Evolutionary conservation across 2,113 vertebrate species (phyloP).

Genomic region (Porphyrio hochstetteri): DNA sequence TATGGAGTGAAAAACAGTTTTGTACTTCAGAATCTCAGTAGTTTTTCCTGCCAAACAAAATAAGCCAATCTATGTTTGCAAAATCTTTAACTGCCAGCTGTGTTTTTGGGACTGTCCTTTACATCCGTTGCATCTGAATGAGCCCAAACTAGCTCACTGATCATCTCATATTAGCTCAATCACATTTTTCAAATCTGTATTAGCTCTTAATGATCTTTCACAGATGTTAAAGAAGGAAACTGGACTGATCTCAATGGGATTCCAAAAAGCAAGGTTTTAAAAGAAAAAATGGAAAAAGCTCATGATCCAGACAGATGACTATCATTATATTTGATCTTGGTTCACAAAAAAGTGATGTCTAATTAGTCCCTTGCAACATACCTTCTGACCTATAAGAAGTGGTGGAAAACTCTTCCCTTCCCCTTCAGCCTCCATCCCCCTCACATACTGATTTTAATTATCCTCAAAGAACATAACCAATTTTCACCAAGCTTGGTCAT

Average conservation of each 20-base stretch:
- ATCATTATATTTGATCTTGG: neutral
- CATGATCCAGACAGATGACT: neutral
- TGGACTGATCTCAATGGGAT: neutral
- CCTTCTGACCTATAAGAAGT: neutral
- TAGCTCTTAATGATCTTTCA: neutral
- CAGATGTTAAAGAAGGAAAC: neutral
- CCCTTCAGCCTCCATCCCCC: neutral
- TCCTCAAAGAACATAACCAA: neutral
- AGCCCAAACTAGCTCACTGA: constrained; percentile 8
- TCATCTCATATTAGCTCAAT: neutral
- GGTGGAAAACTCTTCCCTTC: neutral
- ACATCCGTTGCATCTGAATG: neutral
- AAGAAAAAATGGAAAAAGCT: neutral
- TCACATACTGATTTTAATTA: neutral
- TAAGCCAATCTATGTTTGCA: neutral
- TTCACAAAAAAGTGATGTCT: neutral
- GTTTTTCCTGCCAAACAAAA: neutral
- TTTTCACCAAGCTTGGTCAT: neutral
- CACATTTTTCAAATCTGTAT: constrained; percentile 12
- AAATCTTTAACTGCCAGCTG: constrained; percentile 11
- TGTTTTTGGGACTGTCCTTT: neutral
- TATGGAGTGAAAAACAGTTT: neutral
- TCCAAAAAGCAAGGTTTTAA: neutral
- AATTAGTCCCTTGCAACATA: neutral
- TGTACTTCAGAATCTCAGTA: neutral